phyloP scores from a whole-genome alignment of 2,888 invertebrate genomes.

The Melitaea athalia region DNA sequence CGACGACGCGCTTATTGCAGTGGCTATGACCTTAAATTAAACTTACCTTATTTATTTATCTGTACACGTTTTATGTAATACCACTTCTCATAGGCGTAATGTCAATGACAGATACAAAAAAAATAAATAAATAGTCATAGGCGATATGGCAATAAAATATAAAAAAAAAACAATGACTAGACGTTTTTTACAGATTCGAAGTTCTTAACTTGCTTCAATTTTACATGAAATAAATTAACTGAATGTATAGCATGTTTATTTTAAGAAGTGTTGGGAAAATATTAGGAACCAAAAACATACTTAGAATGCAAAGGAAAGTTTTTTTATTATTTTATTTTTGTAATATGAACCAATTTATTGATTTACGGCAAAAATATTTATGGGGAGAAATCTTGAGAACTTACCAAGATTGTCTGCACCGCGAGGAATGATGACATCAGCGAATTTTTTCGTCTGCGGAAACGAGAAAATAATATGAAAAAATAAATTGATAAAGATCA shows the following conservation, averaged over 20 bases:
- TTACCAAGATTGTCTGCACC: conserved; percentile 98
- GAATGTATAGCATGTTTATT: neutral
- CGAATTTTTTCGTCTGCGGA: conserved; percentile 98
- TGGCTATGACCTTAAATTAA: conserved; percentile 73
- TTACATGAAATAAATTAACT: neutral
- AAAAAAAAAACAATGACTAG: neutral
- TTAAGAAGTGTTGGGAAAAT: too few relatives aligned
- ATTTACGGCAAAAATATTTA: too few relatives aligned
- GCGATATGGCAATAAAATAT: neutral
- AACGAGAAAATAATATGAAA: conserved; percentile 24
- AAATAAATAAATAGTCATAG: neutral
- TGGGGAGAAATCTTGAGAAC: conserved; percentile 44
- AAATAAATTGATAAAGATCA: neutral
- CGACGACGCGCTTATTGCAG: conserved; percentile 65
- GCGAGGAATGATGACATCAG: conserved; percentile 99
- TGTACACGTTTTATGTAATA: conserved; percentile 4
- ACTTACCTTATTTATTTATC: conserved; percentile 53
- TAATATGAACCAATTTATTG: neutral
- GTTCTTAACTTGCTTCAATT: neutral
- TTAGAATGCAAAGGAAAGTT: too few relatives aligned
- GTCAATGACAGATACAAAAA: neutral
- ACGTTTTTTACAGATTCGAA: neutral
- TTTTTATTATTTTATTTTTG: too few relatives aligned
- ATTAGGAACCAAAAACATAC: too few relatives aligned
- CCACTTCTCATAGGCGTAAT: conserved; percentile 3